phyloP scores from a whole-genome alignment of 2,113 vertebrate species.

The Tychaedon coryphoeus region DNA sequence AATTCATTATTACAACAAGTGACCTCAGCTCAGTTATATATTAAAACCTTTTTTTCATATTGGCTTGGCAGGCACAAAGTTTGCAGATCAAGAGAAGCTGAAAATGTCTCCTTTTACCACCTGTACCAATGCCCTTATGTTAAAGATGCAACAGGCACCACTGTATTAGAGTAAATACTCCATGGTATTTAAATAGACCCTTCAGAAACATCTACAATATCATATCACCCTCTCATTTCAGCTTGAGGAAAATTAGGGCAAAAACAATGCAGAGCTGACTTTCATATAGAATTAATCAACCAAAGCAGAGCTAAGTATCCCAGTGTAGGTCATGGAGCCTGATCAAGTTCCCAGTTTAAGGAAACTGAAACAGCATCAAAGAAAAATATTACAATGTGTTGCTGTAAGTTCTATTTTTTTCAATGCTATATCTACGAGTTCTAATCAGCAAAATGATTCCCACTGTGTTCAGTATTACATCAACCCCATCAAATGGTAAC shows the following conservation, averaged over 20 bases:
- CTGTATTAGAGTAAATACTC: neutral
- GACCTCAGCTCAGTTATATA: neutral
- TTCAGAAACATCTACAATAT: neutral
- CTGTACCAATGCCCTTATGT: neutral
- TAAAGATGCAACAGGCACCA: neutral
- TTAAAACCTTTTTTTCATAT: neutral
- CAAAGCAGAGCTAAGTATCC: neutral
- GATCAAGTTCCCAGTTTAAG: neutral
- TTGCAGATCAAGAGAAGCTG: neutral
- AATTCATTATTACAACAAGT: neutral
- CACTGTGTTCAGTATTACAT: neutral
- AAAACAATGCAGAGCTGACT: neutral
- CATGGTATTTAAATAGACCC: neutral
- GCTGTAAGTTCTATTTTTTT: neutral
- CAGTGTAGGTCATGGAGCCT: neutral
- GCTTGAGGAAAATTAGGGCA: neutral
- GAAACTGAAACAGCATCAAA: neutral
- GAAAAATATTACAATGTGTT: neutral
- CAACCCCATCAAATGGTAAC: neutral
- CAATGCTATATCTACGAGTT: neutral
- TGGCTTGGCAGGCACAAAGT: neutral
- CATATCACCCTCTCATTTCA: neutral
- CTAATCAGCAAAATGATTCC: neutral
- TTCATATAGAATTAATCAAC: neutral
- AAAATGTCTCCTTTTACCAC: neutral